A percentile compares a stretch with the other conserved stretches of the same genome.
These are phyloP conservation scores for Zaprionus obscuricornis DNA, from an alignment of 2,888 invertebrate genomes.

Conservation along the genomic window DNA sequence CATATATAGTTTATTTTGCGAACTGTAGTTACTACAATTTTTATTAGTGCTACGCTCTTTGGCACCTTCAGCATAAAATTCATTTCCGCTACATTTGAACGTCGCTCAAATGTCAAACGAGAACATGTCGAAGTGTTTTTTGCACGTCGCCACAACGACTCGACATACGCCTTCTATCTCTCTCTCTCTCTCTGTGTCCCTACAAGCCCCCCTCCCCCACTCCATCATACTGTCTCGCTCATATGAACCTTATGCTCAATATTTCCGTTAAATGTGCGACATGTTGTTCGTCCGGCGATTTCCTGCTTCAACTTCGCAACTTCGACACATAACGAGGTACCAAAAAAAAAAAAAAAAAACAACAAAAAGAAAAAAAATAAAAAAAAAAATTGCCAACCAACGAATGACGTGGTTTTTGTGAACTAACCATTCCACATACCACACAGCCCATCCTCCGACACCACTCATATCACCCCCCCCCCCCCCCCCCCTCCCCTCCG, in stretches of 20 bases:
- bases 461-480: too few relatives aligned
- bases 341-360: too few relatives aligned
- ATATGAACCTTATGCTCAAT: conserved; percentile 54
- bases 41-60: conserved; percentile 53
- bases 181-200: conserved; percentile 13
- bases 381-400: too few relatives aligned
- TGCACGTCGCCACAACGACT: conserved; percentile 44
- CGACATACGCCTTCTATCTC: conserved; percentile 17
- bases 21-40: conserved; percentile 12
- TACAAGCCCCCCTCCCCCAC: neutral
- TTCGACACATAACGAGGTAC: conserved; percentile 22
- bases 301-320: conserved; percentile 43
- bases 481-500: too few relatives aligned
- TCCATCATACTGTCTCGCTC: neutral
- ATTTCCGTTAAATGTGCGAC: conserved; percentile 68
- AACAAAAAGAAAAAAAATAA: too few relatives aligned
- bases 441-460: too few relatives aligned
- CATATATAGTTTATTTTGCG: conserved; percentile 1
- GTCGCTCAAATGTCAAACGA: conserved; percentile 72
- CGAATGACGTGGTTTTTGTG: neutral
- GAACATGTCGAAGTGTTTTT: conserved; percentile 31
- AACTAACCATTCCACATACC: too few relatives aligned
- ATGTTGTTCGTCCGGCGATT: conserved; percentile 64
- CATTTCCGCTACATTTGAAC: conserved; percentile 69
- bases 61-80: conserved; percentile 66